Evolutionary conservation across 2,797 vertebrate species (phyloP).

Genomic region (Ataeniobius toweri): DNA sequence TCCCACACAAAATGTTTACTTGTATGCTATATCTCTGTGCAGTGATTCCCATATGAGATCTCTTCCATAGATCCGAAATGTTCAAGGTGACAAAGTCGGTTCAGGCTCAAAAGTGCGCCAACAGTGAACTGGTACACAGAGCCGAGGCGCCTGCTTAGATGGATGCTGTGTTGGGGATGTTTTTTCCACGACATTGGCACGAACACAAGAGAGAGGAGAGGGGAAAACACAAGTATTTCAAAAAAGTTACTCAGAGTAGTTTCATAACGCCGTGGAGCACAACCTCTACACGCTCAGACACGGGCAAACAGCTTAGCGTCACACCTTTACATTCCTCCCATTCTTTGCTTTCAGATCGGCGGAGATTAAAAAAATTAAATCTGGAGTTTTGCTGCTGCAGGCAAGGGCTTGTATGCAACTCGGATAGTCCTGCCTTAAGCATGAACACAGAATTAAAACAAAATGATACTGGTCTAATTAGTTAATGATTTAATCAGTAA

Average conservation of each 20-base stretch:
- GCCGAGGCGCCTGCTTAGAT: not conserved
- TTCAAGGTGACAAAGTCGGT: slow-evolving; percentile 1
- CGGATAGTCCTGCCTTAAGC: not conserved
- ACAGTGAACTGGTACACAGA: not conserved
- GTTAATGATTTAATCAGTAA: not conserved
- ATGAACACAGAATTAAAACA: not conserved
- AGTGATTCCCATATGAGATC: slow-evolving; percentile 1
- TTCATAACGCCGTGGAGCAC: not conserved
- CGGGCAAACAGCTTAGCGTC: not conserved
- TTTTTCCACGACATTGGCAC: not conserved
- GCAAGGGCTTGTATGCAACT: not conserved
- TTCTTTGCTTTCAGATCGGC: not conserved
- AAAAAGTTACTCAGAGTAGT: not conserved
- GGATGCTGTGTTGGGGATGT: not conserved
- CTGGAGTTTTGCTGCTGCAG: not conserved
- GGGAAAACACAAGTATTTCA: not conserved
- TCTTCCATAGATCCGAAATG: slow-evolving; percentile 3
- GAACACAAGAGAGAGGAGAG: not conserved
- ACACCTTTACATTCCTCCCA: not conserved
- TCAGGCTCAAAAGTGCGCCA: not conserved
- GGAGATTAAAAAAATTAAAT: not conserved
- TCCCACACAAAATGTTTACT: slow-evolving; percentile 22
- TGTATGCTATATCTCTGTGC: not conserved
- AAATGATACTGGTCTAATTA: not conserved
- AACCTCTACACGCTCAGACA: not conserved